phyloP scores from a whole-genome alignment of 2,797 vertebrate genomes.

The Leuciscus waleckii region DNA sequence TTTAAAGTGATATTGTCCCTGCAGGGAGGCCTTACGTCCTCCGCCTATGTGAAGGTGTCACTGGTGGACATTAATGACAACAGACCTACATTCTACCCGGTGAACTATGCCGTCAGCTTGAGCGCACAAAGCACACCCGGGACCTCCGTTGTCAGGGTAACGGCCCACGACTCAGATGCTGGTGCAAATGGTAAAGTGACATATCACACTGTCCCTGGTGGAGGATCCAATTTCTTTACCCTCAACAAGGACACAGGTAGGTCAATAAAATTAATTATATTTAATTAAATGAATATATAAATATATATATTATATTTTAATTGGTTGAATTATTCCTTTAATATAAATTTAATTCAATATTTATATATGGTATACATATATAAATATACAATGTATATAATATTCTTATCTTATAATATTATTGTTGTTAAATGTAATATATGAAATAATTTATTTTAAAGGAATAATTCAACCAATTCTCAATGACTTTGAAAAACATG shows the following conservation, averaged over 20 bases:
- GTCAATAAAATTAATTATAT: background rate
- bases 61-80: slow-evolving; percentile 95
- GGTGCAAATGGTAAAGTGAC: slow-evolving; percentile 88
- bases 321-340: no score
- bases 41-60: slow-evolving; percentile 86
- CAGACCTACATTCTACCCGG: slow-evolving; percentile 89
- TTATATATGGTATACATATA: no score
- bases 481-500: background rate
- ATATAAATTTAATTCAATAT: no score
- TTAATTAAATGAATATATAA: background rate
- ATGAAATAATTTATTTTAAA: background rate
- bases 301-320: background rate
- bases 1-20: background rate
- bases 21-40: slow-evolving; percentile 91
- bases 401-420: background rate
- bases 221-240: slow-evolving; percentile 87
- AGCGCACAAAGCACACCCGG: slow-evolving; percentile 92
- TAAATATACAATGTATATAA: no score
- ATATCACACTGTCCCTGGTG: slow-evolving; percentile 85
- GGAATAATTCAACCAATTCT: background rate
- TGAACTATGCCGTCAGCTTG: slow-evolving; percentile 91
- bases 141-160: slow-evolving; percentile 89
- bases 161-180: slow-evolving; percentile 92
- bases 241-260: slow-evolving; percentile 93
- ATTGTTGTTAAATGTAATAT: background rate